Evolutionary conservation across 1,140 invertebrate genomes (phyloP).

Genomic region (Vollenhovia emeryi): DNA sequence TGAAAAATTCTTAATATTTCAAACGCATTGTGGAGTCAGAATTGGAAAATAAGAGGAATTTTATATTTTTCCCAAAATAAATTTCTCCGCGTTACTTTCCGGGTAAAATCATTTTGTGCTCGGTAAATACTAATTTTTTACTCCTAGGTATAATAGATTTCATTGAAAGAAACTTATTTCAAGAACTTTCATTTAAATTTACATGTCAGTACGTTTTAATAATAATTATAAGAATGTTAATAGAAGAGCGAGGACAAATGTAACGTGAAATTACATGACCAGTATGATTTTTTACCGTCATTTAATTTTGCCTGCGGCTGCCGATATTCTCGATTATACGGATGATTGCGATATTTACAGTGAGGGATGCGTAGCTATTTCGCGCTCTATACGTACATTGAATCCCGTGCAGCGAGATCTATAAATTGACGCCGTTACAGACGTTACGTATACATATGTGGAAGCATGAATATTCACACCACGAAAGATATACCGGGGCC

Average conservation of each 20-base stretch:
- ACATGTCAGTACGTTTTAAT: not conserved
- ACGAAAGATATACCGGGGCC: conserved; percentile 35
- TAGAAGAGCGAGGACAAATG: not conserved
- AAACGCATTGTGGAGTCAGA: not conserved
- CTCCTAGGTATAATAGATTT: not conserved
- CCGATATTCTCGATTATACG: not conserved
- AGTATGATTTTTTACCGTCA: not conserved
- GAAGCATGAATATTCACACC: conserved; percentile 40
- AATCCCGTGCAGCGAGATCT: conserved; percentile 38
- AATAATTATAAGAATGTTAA: not conserved
- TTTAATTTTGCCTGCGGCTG: not conserved
- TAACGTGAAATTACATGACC: not conserved
- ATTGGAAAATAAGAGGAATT: not conserved
- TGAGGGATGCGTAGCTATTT: conserved; percentile 13
- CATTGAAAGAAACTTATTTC: not conserved
- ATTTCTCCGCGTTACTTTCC: not conserved
- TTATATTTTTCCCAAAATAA: not conserved
- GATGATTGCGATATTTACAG: not conserved
- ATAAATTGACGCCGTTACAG: conserved; percentile 45
- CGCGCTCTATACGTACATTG: conserved; percentile 17
- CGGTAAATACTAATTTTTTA: not conserved
- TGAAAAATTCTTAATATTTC: not conserved
- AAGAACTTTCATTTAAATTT: not conserved
- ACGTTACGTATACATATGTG: conserved; percentile 32
- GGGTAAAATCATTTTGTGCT: not conserved